A percentile compares a stretch with the other conserved stretches of the same genome.
These are phyloP conservation scores for Hyles vespertilio DNA, from an alignment of 1,140 invertebrate species.

Conservation along the genomic window DNA sequence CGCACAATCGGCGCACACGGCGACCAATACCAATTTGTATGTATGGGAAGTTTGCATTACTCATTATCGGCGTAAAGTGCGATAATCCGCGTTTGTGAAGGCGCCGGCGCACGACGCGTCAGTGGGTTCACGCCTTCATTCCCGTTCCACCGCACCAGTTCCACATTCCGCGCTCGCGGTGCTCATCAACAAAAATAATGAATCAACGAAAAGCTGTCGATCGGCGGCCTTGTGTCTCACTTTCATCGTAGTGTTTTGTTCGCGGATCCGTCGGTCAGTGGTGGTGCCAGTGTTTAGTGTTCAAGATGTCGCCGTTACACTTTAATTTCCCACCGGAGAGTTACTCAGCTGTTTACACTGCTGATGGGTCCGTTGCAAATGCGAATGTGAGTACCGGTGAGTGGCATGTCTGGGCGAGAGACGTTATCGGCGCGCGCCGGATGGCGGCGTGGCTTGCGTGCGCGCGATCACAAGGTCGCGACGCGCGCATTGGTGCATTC, in stretches of 20 bases:
- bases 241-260: conserved; percentile 1
- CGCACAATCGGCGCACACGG: conserved; percentile 34
- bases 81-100: conserved; percentile 52
- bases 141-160: conserved; percentile 10
- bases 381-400: conserved; percentile 62
- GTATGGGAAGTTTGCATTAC: conserved; percentile 56
- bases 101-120: conserved; percentile 38
- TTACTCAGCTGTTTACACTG: conserved; percentile 61
- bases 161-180: conserved; percentile 25
- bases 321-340: conserved; percentile 66
- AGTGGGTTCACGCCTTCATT: conserved; percentile 34
- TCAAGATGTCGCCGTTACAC: conserved; percentile 41
- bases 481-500: conserved; percentile 51
- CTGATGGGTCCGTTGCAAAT: conserved; percentile 36
- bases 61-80: conserved; percentile 54
- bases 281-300: conserved; percentile 12
- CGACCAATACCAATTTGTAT: conserved; percentile 35
- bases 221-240: neutral
- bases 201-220: conserved; percentile 20
- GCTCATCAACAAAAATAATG: conserved; percentile 58
- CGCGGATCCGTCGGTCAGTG: neutral
- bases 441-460: conserved; percentile 37
- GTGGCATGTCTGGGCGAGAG: conserved; percentile 32
- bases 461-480: conserved; percentile 57
- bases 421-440: conserved; percentile 31